These are phyloP conservation scores for Vanessa cardui DNA, from an alignment of 2,888 invertebrate species.

Conservation along the genomic window DNA sequence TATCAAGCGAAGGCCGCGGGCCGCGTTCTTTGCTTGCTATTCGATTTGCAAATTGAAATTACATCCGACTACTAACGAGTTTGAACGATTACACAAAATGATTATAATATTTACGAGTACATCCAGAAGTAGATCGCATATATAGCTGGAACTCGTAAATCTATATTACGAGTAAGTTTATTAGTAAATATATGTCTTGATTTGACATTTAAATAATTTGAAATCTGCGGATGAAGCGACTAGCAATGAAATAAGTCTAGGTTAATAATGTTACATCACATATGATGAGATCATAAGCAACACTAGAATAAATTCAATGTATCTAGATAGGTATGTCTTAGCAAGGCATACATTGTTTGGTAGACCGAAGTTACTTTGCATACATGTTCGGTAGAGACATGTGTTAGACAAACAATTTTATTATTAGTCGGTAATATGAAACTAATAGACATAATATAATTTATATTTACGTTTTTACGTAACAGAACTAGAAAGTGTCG, in stretches of 20 bases:
- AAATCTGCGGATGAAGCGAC: not conserved
- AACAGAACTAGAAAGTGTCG: slow-evolving; percentile 31
- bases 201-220: not conserved
- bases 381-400: slow-evolving; percentile 13
- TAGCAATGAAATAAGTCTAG: not conserved
- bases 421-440: slow-evolving; percentile 14
- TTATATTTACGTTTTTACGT: slow-evolving; percentile 24
- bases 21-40: slow-evolving; percentile 27
- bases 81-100: slow-evolving; percentile 9
- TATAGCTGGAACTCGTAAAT: not conserved
- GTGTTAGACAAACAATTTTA: slow-evolving; percentile 27
- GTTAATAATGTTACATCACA: not conserved
- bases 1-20: slow-evolving; percentile 68
- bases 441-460: slow-evolving; percentile 6
- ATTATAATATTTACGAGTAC: not conserved
- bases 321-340: not conserved
- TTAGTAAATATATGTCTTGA: not conserved
- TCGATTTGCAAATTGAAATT: slow-evolving; percentile 32
- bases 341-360: slow-evolving; percentile 2
- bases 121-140: not conserved
- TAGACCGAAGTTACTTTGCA: slow-evolving; percentile 5
- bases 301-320: slow-evolving; percentile 13
- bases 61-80: slow-evolving; percentile 25
- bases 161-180: too few relatives aligned
- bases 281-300: slow-evolving; percentile 2